phyloP scores from a whole-genome alignment of 2,797 vertebrate species.

The Pipistrellus pipistrellus region DNA sequence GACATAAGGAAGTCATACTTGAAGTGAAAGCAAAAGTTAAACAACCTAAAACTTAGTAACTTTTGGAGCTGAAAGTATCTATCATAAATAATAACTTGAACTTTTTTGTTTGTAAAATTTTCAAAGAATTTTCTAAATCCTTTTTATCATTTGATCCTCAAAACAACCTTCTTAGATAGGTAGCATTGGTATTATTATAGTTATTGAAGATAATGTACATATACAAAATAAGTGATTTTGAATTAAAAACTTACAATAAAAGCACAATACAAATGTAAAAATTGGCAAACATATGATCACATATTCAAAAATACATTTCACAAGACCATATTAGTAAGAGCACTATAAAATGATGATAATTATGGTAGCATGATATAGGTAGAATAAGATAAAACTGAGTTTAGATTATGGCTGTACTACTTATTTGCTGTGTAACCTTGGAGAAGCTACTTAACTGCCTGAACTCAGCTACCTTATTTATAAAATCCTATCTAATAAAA shows the following conservation, averaged over 20 bases:
- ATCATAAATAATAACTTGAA: neutral
- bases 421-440: neutral
- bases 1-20: neutral
- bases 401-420: neutral
- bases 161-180: neutral
- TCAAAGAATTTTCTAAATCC: constrained; percentile 41
- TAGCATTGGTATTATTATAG: neutral
- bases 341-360: neutral
- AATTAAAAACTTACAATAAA: neutral
- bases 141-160: neutral
- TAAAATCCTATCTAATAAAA: neutral
- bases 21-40: constrained; percentile 36
- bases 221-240: neutral
- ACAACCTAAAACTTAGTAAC: neutral
- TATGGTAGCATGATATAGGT: neutral
- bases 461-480: neutral
- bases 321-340: neutral
- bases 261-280: neutral
- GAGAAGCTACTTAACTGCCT: neutral
- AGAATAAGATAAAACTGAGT: neutral
- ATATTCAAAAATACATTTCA: neutral
- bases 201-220: neutral
- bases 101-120: constrained; percentile 34
- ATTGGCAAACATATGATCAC: neutral
- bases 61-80: constrained; percentile 17